Evolutionary conservation across 2,113 vertebrate genomes (phyloP).

Genomic region (Callipepla squamata): DNA sequence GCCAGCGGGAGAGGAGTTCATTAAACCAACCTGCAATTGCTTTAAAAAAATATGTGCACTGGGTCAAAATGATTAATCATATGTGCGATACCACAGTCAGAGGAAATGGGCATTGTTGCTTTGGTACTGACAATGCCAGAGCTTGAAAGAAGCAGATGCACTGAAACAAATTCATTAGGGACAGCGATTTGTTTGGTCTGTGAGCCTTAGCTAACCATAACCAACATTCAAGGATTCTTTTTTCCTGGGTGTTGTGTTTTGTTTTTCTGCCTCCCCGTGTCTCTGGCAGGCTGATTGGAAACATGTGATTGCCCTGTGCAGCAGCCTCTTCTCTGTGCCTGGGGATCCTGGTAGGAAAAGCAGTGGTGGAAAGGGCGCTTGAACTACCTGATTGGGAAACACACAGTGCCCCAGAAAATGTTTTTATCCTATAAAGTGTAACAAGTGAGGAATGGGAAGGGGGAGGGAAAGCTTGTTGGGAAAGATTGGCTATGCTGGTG

Average conservation of each 20-base stretch:
- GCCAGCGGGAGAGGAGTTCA: constrained; percentile 57
- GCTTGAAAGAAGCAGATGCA: constrained; percentile 41
- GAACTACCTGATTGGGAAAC: constrained; percentile 10
- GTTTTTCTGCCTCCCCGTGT: not conserved
- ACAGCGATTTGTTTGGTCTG: constrained; percentile 1
- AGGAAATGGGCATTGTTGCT: constrained; percentile 47
- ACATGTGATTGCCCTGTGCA: not conserved
- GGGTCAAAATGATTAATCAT: constrained; percentile 64
- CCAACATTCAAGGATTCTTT: not conserved
- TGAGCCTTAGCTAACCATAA: constrained; percentile 31
- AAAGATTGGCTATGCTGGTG: not conserved
- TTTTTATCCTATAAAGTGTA: constrained; percentile 34
- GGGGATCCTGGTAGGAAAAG: not conserved
- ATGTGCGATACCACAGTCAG: constrained; percentile 26
- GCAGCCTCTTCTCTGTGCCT: not conserved
- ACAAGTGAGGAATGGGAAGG: not conserved
- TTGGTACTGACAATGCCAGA: constrained; percentile 22
- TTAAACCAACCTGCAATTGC: constrained; percentile 54
- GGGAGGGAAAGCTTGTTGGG: not conserved
- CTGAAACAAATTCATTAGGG: constrained; percentile 48
- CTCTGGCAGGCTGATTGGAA: not conserved
- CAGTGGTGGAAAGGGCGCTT: constrained; percentile 2
- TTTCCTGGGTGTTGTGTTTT: not conserved
- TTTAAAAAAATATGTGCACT: constrained; percentile 49
- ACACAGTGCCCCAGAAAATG: not conserved